Evolutionary conservation across 2,113 vertebrate species (phyloP), one percentile per base, ranked within the genome.

Genomic region (Clarias gariepinus): DNA sequence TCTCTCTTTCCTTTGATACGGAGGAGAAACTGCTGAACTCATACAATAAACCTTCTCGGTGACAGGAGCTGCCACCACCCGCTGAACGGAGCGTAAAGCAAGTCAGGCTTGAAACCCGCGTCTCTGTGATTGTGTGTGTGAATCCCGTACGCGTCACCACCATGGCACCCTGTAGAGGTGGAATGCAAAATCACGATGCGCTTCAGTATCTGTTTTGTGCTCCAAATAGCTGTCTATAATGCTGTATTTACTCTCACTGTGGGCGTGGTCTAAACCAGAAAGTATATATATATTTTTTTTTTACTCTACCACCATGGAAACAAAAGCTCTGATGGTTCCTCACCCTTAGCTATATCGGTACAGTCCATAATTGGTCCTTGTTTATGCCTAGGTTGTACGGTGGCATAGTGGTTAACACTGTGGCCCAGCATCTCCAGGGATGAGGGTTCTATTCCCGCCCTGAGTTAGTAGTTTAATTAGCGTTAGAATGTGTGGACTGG

Each of bases 31-130:
- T 83, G 86, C 86, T 87, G 81, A 87, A 83, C 81, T 80, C 53
- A 83, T 77, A 81, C 81, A 87, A 83, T 74, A 82, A 74, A 81
- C 85, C 58, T 66, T 74, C 76, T 73, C 36, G 0, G 18, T 86
- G 85, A 86, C 85, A 82, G 86, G 80, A 83, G 81, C 86, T 87
- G 81, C 81, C 86, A 87, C 60, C 71, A 63, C 86, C 80, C 15
- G 86, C 85, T 21, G 80, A 52, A 55, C 4, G n/a, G 58, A 64
- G 80, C 47, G 18, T 52, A 77, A 76, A 66, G 58, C 68, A 41
- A 74, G 68, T 82, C 86, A 82, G 69, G 81, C 80, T 76, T 76
- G 47, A 83, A 47, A 78, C 86, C 33, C 23, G 23, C 64, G 64
- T 47, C 66, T 83, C 81, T 41, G 47, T 41, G 61, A 61, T 61